Percentiles rank a stretch among this genome's conserved stretches.
Evolutionary conservation across 1,140 invertebrate species (phyloP).

Genomic region (Brachionus manjavacas): DNA sequence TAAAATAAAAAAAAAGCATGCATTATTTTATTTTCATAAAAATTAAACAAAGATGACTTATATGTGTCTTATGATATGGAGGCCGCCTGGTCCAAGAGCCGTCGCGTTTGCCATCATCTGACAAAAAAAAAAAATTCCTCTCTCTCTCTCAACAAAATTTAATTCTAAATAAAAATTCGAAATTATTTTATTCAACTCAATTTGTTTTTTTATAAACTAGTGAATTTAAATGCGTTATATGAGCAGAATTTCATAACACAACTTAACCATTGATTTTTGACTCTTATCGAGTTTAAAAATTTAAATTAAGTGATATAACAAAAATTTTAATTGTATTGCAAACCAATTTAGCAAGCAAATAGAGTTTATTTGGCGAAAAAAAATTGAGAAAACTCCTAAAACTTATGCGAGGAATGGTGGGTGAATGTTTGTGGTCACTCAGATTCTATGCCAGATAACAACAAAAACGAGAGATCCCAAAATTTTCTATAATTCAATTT

Average conservation of each 20-base stretch:
- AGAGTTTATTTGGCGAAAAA: background rate
- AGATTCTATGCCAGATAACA: background rate
- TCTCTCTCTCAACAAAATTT: background rate
- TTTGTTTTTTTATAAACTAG: background rate
- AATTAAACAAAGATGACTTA: background rate
- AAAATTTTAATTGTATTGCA: background rate
- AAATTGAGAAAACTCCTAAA: background rate
- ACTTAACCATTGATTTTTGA: background rate
- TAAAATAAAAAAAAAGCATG: background rate
- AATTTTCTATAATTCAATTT: constrained; percentile 24
- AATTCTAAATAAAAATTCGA: background rate
- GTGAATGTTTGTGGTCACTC: background rate
- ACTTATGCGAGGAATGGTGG: background rate
- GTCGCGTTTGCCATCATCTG: no score
- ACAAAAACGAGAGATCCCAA: background rate
- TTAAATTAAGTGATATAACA: background rate
- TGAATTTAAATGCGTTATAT: background rate
- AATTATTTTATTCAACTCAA: background rate
- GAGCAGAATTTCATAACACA: background rate
- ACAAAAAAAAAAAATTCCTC: no score
- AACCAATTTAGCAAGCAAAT: background rate
- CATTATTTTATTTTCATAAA: background rate
- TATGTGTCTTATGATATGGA: background rate
- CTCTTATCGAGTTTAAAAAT: background rate
- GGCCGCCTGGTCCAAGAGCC: background rate